Base-by-base conservation (phyloP, 1,140 invertebrate genomes). In the Phymorhynchus buccinoides region DNA sequence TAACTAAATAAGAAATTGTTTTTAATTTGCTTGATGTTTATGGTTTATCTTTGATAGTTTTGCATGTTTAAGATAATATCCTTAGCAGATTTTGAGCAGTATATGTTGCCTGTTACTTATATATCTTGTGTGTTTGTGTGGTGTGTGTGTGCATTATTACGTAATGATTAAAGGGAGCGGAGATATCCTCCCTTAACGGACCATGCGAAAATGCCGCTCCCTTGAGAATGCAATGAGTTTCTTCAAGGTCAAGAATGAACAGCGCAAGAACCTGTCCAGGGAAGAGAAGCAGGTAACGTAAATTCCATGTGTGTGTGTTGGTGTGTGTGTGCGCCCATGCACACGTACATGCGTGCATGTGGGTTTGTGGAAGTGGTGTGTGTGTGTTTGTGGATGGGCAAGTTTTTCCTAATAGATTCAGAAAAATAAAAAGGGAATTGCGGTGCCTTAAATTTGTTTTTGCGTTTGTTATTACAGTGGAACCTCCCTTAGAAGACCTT, bases 181-280 rank as follows among this genome's bases (percentile, higher is more conserved):
- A 86, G 94, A 95, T 62, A 95, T 95, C 41, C n/a, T n/a, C n/a
- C n/a, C 41, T 98, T 99, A 39, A 97, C 95, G 48, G 96, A 98
- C 93, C 93, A n/a, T 99, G 62, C 95, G 93, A 27, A 98, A 98
- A 89, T 99, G 99, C 94, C 97, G 99, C 94, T 99, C 99, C 93
- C 96, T 95, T 88, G 95, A 97, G 90, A 98, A 99, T n/a, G 99
- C 94, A 95, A 96, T 90, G 94, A 95, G 3, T 97, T 97, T 97
- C 93, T 99, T 98, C 91, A 94, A 96, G 89, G 95, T 96, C 86
- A 93, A 95, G 86, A 96, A 96, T 6, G 99, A 99, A 91, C 95
- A 96, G 88, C 92, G 95, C 41, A 95, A 99, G 96, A 92, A 94
- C 90, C 96, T 98, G 95, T 95, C 96, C 90, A 96, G 99, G 95